Base-by-base conservation (phyloP, 2,797 vertebrate genomes). In the Smutsia temminckii region DNA sequence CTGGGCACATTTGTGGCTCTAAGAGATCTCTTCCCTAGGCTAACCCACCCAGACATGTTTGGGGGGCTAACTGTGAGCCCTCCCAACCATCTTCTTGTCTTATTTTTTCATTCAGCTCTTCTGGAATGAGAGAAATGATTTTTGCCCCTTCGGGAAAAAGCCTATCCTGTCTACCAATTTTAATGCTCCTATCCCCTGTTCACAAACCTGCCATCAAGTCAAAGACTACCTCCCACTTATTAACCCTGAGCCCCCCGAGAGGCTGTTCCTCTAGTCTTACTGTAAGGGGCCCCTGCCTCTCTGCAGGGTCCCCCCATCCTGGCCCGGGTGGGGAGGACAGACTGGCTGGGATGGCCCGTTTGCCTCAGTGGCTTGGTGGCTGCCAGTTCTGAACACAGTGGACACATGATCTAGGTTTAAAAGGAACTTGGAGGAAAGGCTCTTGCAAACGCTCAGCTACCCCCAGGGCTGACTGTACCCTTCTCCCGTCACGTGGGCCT, bases 41-140 rank as follows among this genome's bases (percentile, higher is more conserved):
- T 27, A 7, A 2, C 27, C n/a, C 53, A 20, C 63, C 6, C 0
- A 0, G 51, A 37, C n/a, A 8, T 3, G 11, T 81, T 6, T 17
- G n/a, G 59, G 49, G 37, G 51, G 18, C 27, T 13, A 0, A 1
- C 2, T 16, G 27, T 20, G 29, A 46, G 46, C 46, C 46, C 46
- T 46, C 42, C 29, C 61, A 2, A 9, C 49, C 23, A 1, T 8
- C 8, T 53, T 46, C 49, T 53, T 1, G 16, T 53, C 63, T 68
- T 18, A 37, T 16, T 25, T 68, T 40, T 3, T 37, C 7, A 68
- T 25, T 3, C 46, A 18, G n/a, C 46, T 53, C 63, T 68, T 69
- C n/a, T 7, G 4, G 34, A 61, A 34, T 10, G 9, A 40, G 20
- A 46, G 37, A 16, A n/a, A 6, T 29, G 84, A 17, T 42, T n/a